These are phyloP conservation scores for Plestiodon gilberti DNA, from an alignment of 2,113 vertebrate species.

Conservation along the genomic window DNA sequence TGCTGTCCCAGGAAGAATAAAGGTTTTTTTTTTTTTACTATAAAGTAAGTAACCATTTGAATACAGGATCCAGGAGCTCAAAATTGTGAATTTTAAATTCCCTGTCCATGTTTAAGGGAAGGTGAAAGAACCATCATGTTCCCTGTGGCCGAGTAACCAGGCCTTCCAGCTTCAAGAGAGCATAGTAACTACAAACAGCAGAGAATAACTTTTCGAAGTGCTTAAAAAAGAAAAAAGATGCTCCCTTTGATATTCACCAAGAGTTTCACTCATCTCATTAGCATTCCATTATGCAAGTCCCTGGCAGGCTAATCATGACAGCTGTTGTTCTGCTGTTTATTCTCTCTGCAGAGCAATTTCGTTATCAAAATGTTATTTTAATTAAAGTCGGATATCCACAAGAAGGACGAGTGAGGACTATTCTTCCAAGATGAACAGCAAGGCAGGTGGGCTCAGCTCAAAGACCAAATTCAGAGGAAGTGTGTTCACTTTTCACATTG, in stretches of 20 bases:
- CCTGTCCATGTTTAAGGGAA: not conserved
- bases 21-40: not conserved
- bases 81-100: not conserved
- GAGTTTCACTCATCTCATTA: conserved; percentile 50
- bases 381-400: conserved; percentile 53
- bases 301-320: conserved; percentile 64
- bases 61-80: not conserved
- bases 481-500: not conserved
- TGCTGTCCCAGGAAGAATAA: conserved; percentile 3
- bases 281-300: conserved; percentile 54
- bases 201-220: not conserved
- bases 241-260: conserved; percentile 51
- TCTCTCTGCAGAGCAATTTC: conserved; percentile 52
- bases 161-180: not conserved
- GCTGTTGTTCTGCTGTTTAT: conserved; percentile 64
- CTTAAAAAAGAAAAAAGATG: not conserved
- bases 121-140: not conserved
- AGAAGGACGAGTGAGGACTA: not conserved
- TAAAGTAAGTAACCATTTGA: not conserved
- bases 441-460: not conserved
- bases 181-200: not conserved
- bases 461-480: not conserved
- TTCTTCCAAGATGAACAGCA: not conserved
- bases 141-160: not conserved
- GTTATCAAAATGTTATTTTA: conserved; percentile 65